These are phyloP conservation scores for Pseudorhombus dupliciocellatus DNA, from an alignment of 2,113 vertebrate genomes.

Conservation along the genomic window DNA sequence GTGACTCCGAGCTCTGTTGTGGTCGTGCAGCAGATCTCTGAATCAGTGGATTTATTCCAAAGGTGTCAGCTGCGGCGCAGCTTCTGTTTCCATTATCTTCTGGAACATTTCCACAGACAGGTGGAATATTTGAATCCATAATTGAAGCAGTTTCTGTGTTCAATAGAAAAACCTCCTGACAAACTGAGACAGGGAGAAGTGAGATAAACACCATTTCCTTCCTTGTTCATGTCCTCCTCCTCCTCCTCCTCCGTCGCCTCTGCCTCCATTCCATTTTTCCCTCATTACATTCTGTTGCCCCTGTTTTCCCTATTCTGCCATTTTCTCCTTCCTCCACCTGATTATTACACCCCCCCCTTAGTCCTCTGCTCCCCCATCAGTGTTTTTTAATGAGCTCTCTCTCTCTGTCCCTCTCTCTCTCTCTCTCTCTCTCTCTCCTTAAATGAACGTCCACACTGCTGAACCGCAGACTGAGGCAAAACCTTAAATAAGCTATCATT, in stretches of 20 bases:
- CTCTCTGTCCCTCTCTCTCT: slow-evolving; percentile 11
- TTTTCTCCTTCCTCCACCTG: neutral
- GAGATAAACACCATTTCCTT: neutral
- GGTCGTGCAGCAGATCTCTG: too few relatives aligned
- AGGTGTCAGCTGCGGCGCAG: too few relatives aligned
- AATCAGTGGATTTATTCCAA: too few relatives aligned
- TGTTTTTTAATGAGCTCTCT: slow-evolving; percentile 47
- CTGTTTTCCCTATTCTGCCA: neutral
- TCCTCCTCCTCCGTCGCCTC: too few relatives aligned
- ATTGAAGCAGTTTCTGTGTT: neutral
- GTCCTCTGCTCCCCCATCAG: slow-evolving; percentile 3
- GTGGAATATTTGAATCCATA: neutral
- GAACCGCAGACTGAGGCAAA: neutral
- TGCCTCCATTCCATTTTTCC: too few relatives aligned
- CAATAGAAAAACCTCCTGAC: neutral
- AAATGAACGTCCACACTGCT: too few relatives aligned
- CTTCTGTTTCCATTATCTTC: too few relatives aligned
- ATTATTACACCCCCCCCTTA: neutral
- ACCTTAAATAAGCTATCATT: slow-evolving; percentile 2
- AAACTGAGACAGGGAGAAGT: neutral
- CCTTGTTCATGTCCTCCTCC: too few relatives aligned
- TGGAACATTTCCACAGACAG: too few relatives aligned
- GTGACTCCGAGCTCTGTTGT: too few relatives aligned
- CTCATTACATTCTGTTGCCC: neutral
- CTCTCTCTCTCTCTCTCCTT: too few relatives aligned